A percentile compares a stretch with the other conserved stretches of the same genome.
Evolutionary conservation across 2,113 vertebrate genomes (phyloP).

Genomic region (Petaurus breviceps): DNA sequence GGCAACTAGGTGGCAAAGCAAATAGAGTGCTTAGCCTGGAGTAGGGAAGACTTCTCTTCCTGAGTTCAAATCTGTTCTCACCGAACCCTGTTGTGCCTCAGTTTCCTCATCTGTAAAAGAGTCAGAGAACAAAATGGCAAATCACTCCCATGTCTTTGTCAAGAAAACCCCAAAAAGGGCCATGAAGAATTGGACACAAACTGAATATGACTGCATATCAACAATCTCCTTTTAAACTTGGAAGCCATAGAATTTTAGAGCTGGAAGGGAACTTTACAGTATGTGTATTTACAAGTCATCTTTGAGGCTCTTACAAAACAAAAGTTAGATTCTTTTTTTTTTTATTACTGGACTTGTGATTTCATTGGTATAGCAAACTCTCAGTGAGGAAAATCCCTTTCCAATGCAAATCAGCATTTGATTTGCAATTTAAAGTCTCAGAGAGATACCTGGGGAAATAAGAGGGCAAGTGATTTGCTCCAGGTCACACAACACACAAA

Average conservation of each 20-base stretch:
- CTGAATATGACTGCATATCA: not conserved
- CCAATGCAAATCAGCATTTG: not conserved
- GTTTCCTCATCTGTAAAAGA: not conserved
- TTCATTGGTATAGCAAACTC: not conserved
- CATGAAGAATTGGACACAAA: not conserved
- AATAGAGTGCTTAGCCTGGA: not conserved
- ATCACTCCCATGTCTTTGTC: not conserved
- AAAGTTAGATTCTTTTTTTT: not conserved
- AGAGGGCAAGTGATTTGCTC: not conserved
- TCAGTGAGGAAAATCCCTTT: not conserved
- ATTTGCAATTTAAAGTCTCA: not conserved
- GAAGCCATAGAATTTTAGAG: not conserved
- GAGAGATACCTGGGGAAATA: not conserved
- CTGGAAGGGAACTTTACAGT: not conserved
- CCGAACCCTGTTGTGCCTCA: not conserved
- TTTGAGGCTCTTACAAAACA: not conserved
- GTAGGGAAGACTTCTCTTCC: not conserved
- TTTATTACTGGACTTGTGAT: not conserved
- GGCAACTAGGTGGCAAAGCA: not conserved
- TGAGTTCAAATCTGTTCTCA: not conserved
- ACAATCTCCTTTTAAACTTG: not conserved
- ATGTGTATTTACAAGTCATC: not conserved
- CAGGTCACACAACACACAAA: not conserved
- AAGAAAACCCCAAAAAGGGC: not conserved
- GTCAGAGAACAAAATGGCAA: not conserved